Percentiles rank a stretch among this genome's conserved stretches.
Evolutionary conservation across 2,113 vertebrate species (phyloP).

Genomic region (Microtus oregoni): DNA sequence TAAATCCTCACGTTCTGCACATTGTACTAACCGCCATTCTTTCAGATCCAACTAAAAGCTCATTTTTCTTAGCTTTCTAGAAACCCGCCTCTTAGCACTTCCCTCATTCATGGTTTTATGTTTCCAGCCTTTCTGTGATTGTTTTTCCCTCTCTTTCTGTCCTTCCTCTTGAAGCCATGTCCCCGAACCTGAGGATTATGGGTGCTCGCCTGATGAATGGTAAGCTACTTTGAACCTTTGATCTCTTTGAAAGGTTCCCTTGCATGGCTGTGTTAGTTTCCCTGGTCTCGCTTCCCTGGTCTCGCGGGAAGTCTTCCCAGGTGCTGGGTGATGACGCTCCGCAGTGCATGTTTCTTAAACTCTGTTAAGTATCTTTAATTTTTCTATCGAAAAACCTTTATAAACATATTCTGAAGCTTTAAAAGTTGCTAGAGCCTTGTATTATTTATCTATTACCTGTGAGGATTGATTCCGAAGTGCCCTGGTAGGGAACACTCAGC

Average conservation of each 20-base stretch:
- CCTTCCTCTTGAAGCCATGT: conserved; percentile 92
- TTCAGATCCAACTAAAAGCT: conserved; percentile 62
- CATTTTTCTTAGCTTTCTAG: conserved; percentile 30
- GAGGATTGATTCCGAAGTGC: not conserved
- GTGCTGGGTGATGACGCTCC: not conserved
- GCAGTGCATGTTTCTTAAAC: not conserved
- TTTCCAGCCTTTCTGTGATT: conserved; percentile 79
- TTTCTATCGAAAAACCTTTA: conserved; percentile 20
- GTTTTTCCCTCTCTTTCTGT: conserved; percentile 81
- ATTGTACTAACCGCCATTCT: conserved; percentile 63
- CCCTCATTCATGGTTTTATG: not conserved
- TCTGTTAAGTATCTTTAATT: not conserved
- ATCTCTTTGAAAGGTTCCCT: conserved; percentile 33
- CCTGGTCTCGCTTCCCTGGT: not conserved
- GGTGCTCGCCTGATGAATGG: conserved; percentile 95
- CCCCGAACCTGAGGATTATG: conserved; percentile 95
- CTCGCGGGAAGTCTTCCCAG: not conserved
- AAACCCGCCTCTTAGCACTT: conserved; percentile 46
- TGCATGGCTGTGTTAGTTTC: conserved; percentile 23
- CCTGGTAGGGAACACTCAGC: not conserved
- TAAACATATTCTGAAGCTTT: not conserved
- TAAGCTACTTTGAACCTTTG: conserved; percentile 88
- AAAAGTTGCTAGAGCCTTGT: not conserved
- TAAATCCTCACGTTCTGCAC: conserved; percentile 38
- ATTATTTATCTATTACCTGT: not conserved